Evolutionary conservation across 2,888 invertebrate genomes (phyloP), one percentile per base, ranked within the genome.

Genomic region (Drosophila mulleri): DNA sequence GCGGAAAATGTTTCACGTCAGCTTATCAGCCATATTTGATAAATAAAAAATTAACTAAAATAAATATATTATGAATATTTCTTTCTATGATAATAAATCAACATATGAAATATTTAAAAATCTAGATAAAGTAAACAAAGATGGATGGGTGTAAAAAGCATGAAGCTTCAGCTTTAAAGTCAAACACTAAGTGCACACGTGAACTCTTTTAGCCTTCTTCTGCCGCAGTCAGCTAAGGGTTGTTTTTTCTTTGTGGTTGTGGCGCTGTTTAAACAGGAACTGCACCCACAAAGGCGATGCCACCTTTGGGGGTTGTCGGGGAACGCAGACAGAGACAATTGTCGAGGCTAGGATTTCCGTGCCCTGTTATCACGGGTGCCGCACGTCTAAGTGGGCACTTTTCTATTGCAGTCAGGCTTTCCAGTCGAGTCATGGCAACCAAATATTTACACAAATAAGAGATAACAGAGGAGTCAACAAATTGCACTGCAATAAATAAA

Each of bases 131-230:
- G 32, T 50, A 32, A 32, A 50, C 50, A 50, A 50, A 14, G 32
- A 32, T 12, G 6, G 7, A 5, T 5, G 12, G 32, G 50, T 32
- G 18, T 50, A 18, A 1, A 12, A 18, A 8, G 12, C 35, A 26
- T 26, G 26, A 26, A 26, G 7, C 26, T 6, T 26, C 26, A 7
- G 3, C 20, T 69, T 72, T 61, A 65, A 70, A 80, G 74, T 85
- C 75, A 42, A 79, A 68, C 80, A 63, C 64, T 70, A 77, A 72
- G 80, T 84, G 84, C 85, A 72, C 82, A 72, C 82, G 80, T 80
- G 85, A 87, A 82, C 88, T 84, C 69, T 62, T 64, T 35, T 79
- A 67, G 75, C 75, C 70, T 44, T 18, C 54, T 64, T 32, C n/a
- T 6, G 18, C 54, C 44, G 26, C 47, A 16, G 50, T 20, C 29